Base-by-base conservation (phyloP, 1,140 invertebrate species). In the Drosophila kanapiae region DNA sequence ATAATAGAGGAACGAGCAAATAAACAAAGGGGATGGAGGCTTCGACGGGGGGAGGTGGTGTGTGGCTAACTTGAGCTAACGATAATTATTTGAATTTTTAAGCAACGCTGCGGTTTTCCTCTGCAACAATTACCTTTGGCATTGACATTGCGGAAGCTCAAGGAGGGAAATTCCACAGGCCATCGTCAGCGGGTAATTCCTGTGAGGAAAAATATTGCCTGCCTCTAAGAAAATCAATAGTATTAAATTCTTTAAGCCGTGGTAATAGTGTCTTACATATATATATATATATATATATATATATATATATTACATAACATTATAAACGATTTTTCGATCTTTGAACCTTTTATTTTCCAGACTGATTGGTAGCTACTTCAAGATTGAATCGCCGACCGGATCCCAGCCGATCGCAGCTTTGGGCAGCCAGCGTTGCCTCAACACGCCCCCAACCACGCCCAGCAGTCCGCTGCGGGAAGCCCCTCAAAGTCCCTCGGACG, bases 401-500 rank as follows among this genome's bases (percentile, higher is more conserved):
- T 45, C 65, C 27, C 68, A 82, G 48, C 51, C 80, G 37, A 54
- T 63, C 33, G 59, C 63, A 62, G 65, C 51, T 57, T 80, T 81
- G 74, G 67, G 61, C 40, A 81, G 53, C 51, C 85, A 84, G 60
- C 84, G 84, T 78, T 84, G 84, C 65, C 61, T 91, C 40, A 78
- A 78, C 48, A 93, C 91, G 78, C 91, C 92, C 78, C 91, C 92
- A 61, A 92, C 85, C 43, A 90, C 85, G 60, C 86, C 85, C 37
- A 90, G 86, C 68, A 93, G 91, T 64, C 91, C 91, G 31, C 31
- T 88, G 61, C 75, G 87, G 51, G 91, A 91, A 62, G 61, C 90
- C 31, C 80, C 90, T 4, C 91, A 92, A 16, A 92, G 91, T 62
- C 91, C 91, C 18, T 86, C 83, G 42, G 91, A 92, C 51, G 86